Conservation (phyloP, 2,113 vertebrate genomes). For the Climacteris rufus region DNA sequence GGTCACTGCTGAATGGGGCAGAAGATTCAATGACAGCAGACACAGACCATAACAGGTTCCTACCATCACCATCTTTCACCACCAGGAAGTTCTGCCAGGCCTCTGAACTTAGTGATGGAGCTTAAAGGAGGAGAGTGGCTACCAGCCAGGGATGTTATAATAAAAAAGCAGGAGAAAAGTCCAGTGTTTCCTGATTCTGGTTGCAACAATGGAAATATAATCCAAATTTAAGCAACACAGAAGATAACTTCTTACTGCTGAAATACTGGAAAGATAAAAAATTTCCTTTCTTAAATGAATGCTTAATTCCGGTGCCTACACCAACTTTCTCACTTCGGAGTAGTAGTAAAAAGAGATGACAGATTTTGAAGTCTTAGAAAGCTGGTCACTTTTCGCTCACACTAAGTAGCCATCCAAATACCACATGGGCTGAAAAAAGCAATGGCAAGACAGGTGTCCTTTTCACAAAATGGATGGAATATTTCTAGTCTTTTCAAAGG, state of each 20-base stretch:
- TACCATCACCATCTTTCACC: accelerated
- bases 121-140: neutral
- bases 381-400: neutral
- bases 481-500: neutral
- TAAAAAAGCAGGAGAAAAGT: neutral
- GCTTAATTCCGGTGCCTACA: neutral
- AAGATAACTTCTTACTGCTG: neutral
- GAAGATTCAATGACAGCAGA: neutral
- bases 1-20: neutral
- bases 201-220: neutral
- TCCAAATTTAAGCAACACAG: neutral
- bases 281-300: neutral
- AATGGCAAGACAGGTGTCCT: neutral
- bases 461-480: neutral
- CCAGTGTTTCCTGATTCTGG: neutral
- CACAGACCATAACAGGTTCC: neutral
- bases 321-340: neutral
- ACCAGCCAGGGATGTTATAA: neutral
- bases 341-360: neutral
- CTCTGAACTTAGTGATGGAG: neutral
- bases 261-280: neutral
- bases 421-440: neutral
- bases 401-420: neutral
- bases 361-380: neutral
- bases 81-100: neutral